Evolutionary conservation across 2,888 invertebrate species (phyloP).

Genomic region (Drosophila engyochracea): DNA sequence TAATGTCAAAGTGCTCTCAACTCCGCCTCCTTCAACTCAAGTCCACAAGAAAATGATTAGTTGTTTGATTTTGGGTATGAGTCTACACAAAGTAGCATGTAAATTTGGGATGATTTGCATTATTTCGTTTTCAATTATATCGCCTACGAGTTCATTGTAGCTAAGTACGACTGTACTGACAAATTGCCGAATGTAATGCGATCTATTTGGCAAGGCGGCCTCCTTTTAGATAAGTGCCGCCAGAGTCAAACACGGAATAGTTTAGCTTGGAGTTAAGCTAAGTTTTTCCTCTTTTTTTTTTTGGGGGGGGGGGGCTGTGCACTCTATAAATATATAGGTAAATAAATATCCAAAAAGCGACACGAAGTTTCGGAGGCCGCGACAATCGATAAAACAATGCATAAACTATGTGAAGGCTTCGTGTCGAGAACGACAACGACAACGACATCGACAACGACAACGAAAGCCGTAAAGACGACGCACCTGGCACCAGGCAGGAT

Average conservation of each 20-base stretch:
- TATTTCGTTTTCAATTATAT: not conserved
- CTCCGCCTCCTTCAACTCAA: not conserved
- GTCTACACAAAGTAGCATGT: not conserved
- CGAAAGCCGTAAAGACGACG: constrained; percentile 28
- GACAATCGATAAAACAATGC: constrained; percentile 84
- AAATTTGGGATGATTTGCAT: not conserved
- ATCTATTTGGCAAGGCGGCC: constrained; percentile 52
- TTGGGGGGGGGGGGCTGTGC: constrained; percentile 24
- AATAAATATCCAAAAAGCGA: constrained; percentile 51
- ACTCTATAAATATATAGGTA: constrained; percentile 63
- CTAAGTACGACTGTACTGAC: constrained; percentile 22
- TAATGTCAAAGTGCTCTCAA: not conserved
- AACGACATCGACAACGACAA: constrained; percentile 33
- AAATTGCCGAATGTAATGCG: constrained; percentile 74
- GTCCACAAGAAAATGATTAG: not conserved
- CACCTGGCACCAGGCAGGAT: constrained; percentile 30
- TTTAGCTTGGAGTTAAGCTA: not conserved
- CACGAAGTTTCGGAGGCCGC: constrained; percentile 59
- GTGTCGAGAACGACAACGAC: constrained; percentile 54
- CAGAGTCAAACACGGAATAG: constrained; percentile 53
- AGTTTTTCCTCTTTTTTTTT: not conserved
- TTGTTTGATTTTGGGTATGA: not conserved
- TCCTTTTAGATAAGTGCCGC: constrained; percentile 55
- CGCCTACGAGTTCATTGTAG: not conserved
- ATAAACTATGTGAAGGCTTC: constrained; percentile 76